Evolutionary conservation across 2,888 invertebrate species (phyloP), one percentile per base, ranked within the genome.

Genomic region (Allophyes oxyacanthae): DNA sequence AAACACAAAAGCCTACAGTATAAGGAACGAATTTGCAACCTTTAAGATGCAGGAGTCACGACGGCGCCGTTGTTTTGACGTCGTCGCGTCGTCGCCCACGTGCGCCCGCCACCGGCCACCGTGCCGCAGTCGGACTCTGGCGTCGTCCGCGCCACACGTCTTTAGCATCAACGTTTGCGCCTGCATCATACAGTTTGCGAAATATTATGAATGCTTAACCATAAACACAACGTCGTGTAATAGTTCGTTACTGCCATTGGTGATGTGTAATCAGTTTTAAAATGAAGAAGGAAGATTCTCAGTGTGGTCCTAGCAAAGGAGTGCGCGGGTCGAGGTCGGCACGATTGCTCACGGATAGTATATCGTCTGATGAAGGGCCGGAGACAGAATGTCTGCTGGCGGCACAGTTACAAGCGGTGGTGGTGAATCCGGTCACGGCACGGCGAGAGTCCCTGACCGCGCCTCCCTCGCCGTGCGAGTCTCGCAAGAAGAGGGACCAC

Each of bases 381-480:
- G 94, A 94, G 82, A 89, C 90, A 25, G 91, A 93, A 81, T 86
- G 87, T 46, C 83, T 94, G 60, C 82, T 94, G 68, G 79, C 70
- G 68, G 77, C 83, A 13, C 89, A 87, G 70, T 83, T 88, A 37
- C 84, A 87, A 20, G 78, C 85, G 10, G 82, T 84, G 52, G 79
- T 91, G 57, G 83, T 90, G 45, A 82, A 84, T 30, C 84, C 85
- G 40, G 73, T 79, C 55, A 79, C 82, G 56, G 82, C 82, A 30
- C 86, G 94, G 3, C 83, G 94, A 34, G 84, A 86, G 66, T 94
- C 94, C 2, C 82, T 94, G 43, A 94, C 94, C 6, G 94, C 94
- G 25, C 94, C 94, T 10, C 92, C 94, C 0, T 94, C 94, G 26
- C 94, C 94, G 6, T 90, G 88, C n/a, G 93, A 93, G 57, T 91